Conservation (phyloP, 2,888 invertebrate species). For the Sialis fuliginosa region DNA sequence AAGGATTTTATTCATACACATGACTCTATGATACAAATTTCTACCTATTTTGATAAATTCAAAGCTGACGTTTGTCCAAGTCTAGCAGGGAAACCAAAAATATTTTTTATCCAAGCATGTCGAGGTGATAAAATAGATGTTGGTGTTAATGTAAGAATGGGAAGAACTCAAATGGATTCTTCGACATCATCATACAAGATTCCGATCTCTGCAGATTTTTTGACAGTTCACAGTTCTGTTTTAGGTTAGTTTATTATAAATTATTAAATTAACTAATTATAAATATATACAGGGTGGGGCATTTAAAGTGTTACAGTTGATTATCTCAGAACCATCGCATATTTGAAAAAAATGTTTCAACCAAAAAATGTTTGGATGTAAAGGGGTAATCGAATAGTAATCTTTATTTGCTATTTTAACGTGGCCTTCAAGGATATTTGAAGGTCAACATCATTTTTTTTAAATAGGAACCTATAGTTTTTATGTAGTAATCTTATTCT, state of each 20-base stretch:
- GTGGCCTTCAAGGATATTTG: no score
- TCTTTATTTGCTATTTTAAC: no score
- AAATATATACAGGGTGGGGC: background rate
- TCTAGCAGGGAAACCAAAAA: conserved; percentile 40
- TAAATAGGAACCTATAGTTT: no score
- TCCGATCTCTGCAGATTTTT: conserved; percentile 37
- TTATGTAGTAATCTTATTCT: no score
- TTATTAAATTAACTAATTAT: background rate
- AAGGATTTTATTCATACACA: conserved; percentile 30
- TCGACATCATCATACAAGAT: conserved; percentile 22
- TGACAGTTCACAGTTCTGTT: conserved; percentile 34
- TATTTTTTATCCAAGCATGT: conserved; percentile 38
- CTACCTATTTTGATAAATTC: conserved; percentile 33
- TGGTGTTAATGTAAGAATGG: conserved; percentile 20
- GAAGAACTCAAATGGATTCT: conserved; percentile 20
- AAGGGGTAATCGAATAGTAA: no score
- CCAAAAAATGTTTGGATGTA: no score
- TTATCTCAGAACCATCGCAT: no score
- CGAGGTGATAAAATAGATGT: conserved; percentile 26
- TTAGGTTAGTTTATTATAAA: conserved; percentile 25
- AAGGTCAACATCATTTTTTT: no score
- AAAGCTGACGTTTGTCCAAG: conserved; percentile 31
- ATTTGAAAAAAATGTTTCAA: no score
- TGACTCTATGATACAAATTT: conserved; percentile 29
- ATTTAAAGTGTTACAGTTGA: no score